Evolutionary conservation across 1,140 invertebrate species (phyloP), one percentile per base, ranked within the genome.

Genomic region (Drosophila pachea): DNA sequence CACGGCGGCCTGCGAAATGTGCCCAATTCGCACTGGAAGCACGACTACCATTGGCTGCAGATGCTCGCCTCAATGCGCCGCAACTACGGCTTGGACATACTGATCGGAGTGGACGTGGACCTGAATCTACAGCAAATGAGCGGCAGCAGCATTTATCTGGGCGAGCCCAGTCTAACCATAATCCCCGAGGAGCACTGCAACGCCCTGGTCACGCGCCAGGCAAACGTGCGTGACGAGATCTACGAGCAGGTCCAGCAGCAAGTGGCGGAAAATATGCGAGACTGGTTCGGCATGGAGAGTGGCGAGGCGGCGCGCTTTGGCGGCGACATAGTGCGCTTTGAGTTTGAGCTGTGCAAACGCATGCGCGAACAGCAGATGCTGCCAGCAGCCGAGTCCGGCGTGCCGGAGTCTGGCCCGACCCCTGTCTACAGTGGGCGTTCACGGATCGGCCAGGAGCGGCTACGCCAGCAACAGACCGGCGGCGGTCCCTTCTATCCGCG

Each of bases 311-410:
- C 52, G 0, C 71, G 78, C 2, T 62, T 86, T 16, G 81, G 73
- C 22, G 78, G 78, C 5, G 81, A 88, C 45, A 70, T 89, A 5
- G 33, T 88, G 4, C 62, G 81, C 38, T 89, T 89, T 4, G 87
- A 89, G 50, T 86, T 88, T n/a, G 78, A 88, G 4, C 73, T 89
- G 5, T 89, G 87, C 58, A 75, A 83, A 38, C 60, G 50, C 7
- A 83, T 87, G 78, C 59, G 81, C 5, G 65, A 67, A 11, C 62
- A 77, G 7, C 36, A 83, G 22, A 54, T 55, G 4, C 9, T 73
- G 35, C 32, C 65, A 2, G 12, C 16, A 5, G 16, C 40, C 8
- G 73, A 76, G 7, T 48, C 69, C 2, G 31, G 12, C 32, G 56
- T 0, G 35, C 56, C n/a, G 1, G 16, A 53, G 4, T 4, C 5